Evolutionary conservation across 2,888 invertebrate species (phyloP).

Genomic region (Andrena dorsata): DNA sequence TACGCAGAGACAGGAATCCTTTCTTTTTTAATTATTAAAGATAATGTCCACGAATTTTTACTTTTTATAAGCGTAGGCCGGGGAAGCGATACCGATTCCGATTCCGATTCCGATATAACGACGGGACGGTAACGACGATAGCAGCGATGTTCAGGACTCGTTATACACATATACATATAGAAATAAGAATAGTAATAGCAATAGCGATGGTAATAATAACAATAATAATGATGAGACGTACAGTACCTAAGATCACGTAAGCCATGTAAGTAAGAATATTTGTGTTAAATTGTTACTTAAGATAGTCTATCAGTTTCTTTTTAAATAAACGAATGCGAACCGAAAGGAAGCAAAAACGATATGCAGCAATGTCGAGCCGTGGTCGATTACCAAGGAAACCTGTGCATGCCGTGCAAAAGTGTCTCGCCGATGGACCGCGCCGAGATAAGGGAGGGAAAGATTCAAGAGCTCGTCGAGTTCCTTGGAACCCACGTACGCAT

Average conservation of each 20-base stretch:
- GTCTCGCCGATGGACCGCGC: too few relatives aligned
- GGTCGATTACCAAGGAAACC: too few relatives aligned
- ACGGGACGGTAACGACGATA: too few relatives aligned
- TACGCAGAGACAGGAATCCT: not conserved
- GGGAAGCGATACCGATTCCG: not conserved
- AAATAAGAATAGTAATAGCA: slow-evolving; percentile 7
- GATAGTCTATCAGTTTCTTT: slow-evolving; percentile 24
- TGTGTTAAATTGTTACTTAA: slow-evolving; percentile 39
- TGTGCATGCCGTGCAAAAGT: too few relatives aligned
- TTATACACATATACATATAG: not conserved
- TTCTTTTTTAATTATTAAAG: slow-evolving; percentile 1
- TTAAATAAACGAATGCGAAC: slow-evolving; percentile 32
- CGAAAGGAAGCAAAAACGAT: not conserved
- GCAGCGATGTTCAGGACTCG: not conserved
- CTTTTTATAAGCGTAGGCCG: slow-evolving; percentile 4
- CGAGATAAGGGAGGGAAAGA: not conserved
- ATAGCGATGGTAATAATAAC: slow-evolving; percentile 8
- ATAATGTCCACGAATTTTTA: slow-evolving; percentile 13
- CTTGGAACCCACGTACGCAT: not conserved
- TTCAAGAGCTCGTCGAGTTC: not conserved
- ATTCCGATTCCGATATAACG: too few relatives aligned
- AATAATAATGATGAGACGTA: not conserved
- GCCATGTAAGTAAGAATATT: slow-evolving; percentile 10
- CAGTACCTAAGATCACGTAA: slow-evolving; percentile 13
- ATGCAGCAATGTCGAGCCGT: too few relatives aligned